Percentiles rank a stretch among this genome's conserved stretches.
These are phyloP conservation scores for Drosophila asahinai DNA, from an alignment of 1,140 invertebrate species.

Conservation along the genomic window DNA sequence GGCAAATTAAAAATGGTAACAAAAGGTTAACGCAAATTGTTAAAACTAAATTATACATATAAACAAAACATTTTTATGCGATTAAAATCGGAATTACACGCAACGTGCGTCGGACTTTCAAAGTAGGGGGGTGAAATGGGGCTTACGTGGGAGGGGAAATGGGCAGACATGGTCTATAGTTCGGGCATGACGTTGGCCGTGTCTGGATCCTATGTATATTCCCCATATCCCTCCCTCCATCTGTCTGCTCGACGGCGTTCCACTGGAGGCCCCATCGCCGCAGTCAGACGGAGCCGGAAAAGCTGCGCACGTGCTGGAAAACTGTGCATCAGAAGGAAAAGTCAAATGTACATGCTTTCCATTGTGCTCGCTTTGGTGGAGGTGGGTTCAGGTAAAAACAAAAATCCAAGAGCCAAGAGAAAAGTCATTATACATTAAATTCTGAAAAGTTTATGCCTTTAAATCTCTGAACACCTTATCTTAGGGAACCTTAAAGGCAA, in stretches of 20 bases:
- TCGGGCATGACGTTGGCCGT: conserved; percentile 45
- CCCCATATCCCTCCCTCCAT: conserved; percentile 13
- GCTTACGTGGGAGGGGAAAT: conserved; percentile 28
- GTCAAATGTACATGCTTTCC: conserved; percentile 28
- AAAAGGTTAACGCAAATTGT: conserved; percentile 83
- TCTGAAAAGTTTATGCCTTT: not conserved
- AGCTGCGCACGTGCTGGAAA: conserved; percentile 82
- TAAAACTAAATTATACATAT: conserved; percentile 84
- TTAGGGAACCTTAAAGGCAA: too few relatives aligned
- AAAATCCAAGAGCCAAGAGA: not conserved
- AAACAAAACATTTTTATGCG: conserved; percentile 83
- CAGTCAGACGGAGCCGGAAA: conserved; percentile 62
- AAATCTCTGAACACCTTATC: too few relatives aligned
- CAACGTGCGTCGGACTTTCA: conserved; percentile 74
- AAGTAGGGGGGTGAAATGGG: not conserved
- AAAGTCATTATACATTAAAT: conserved; percentile 3
- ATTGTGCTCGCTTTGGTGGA: conserved; percentile 3
- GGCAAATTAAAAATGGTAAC: conserved; percentile 81
- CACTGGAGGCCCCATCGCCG: conserved; percentile 26
- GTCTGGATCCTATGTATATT: conserved; percentile 32
- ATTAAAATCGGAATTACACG: conserved; percentile 84
- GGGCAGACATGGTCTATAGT: conserved; percentile 51
- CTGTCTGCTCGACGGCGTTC: conserved; percentile 46
- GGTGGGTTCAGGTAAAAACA: conserved; percentile 15
- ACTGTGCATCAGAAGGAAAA: conserved; percentile 64